Conservation (phyloP, 2,888 invertebrate genomes). For the Hanleya hanleyi region DNA sequence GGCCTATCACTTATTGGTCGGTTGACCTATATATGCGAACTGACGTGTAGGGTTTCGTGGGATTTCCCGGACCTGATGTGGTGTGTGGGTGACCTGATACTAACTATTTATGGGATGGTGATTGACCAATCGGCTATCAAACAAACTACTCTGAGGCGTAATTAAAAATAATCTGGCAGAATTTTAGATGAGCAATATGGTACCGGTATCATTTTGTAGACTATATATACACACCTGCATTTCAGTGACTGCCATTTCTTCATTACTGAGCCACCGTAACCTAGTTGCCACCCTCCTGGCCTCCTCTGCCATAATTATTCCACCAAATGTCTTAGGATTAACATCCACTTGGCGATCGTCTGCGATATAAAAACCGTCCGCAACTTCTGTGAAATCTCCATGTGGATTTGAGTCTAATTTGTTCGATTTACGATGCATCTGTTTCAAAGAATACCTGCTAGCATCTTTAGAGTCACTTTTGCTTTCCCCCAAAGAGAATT, state of each 20-base stretch:
- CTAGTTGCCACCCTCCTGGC: slow-evolving; percentile 66
- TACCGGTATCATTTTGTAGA: too few species aligned
- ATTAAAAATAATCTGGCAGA: too few species aligned
- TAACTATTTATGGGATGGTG: too few species aligned
- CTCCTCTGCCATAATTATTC: slow-evolving; percentile 63
- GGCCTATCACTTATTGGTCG: too few species aligned
- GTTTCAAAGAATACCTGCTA: neutral
- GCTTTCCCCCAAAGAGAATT: neutral
- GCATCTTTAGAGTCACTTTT: neutral
- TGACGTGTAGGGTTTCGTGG: too few species aligned
- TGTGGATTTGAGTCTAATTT: neutral
- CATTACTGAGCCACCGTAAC: slow-evolving; percentile 70
- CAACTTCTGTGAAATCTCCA: slow-evolving; percentile 10
- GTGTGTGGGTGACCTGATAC: too few species aligned
- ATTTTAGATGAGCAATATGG: too few species aligned
- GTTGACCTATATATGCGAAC: too few species aligned
- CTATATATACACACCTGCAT: slow-evolving; percentile 73
- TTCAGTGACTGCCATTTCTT: slow-evolving; percentile 73
- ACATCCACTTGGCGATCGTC: slow-evolving; percentile 58
- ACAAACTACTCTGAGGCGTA: too few species aligned
- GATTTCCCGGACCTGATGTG: too few species aligned
- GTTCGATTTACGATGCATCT: neutral
- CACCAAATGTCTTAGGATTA: slow-evolving; percentile 64
- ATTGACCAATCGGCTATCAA: too few species aligned
- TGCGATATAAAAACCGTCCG: slow-evolving; percentile 57